These are phyloP conservation scores for Sphaeramia orbicularis DNA, from an alignment of 2,797 vertebrate species.

Conservation along the genomic window DNA sequence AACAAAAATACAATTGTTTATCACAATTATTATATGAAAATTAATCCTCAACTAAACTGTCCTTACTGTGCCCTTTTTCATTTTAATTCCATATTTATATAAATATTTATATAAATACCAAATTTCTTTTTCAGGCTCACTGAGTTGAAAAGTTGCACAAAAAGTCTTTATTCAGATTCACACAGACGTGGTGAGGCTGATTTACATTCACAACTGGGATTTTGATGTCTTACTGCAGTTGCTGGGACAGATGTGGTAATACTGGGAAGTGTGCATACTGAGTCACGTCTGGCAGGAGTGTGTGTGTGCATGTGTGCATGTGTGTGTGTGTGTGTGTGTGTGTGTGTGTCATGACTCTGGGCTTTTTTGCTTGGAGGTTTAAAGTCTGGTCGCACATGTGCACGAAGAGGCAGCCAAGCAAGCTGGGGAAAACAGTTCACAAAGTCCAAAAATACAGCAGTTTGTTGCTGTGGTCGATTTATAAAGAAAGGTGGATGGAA, in stretches of 20 bases:
- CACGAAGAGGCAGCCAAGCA: conserved; percentile 30
- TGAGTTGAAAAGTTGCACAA: no score
- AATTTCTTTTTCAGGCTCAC: no score
- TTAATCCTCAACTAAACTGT: no score
- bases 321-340: conserved; percentile 21
- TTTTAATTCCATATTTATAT: no score
- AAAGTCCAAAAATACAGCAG: conserved; percentile 30
- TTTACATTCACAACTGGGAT: no score
- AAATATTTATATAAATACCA: no score
- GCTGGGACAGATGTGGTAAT: conserved; percentile 76
- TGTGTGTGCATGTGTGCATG: no score
- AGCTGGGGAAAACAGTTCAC: not conserved
- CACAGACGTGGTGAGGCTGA: no score
- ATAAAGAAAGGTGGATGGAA: conserved; percentile 56
- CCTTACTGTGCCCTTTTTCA: no score
- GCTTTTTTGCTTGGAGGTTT: conserved; percentile 56
- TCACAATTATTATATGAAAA: no score
- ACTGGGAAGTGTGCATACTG: conserved; percentile 58
- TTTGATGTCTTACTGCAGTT: conserved; percentile 31
- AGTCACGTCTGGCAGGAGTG: conserved; percentile 72
- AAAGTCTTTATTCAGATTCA: no score
- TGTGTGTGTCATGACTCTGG: conserved; percentile 66
- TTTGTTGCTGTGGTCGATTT: conserved; percentile 32
- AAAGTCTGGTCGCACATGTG: conserved; percentile 56
- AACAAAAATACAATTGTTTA: no score